Conservation (phyloP, 2,797 vertebrate species). For the Varecia variegata region DNA sequence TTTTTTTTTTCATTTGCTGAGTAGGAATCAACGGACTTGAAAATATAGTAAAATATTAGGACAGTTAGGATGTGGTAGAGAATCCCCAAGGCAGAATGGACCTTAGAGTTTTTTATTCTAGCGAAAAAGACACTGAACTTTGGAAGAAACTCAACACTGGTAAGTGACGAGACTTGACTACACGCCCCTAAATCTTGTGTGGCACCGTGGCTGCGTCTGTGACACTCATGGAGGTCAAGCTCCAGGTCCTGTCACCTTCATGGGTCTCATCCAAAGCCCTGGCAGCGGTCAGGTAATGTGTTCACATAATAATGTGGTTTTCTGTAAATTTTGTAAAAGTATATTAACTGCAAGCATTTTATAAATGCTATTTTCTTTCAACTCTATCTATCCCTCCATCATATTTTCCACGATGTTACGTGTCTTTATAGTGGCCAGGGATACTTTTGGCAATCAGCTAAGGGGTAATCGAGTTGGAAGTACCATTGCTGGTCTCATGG, state of each 20-base stretch:
- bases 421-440: neutral
- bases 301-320: neutral
- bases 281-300: neutral
- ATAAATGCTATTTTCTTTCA: neutral
- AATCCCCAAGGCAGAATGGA: neutral
- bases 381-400: neutral
- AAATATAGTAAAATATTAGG: neutral
- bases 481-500: neutral
- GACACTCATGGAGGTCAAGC: neutral
- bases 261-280: neutral
- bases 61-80: neutral
- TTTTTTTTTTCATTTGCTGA: neutral
- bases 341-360: neutral
- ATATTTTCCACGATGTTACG: neutral
- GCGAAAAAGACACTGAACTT: neutral
- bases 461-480: neutral
- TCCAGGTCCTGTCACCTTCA: neutral
- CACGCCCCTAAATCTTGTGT: neutral
- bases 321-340: neutral
- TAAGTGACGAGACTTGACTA: neutral
- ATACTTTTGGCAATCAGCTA: neutral
- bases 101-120: neutral
- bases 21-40: neutral
- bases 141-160: neutral
- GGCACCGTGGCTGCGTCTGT: neutral